A percentile compares a stretch with the other conserved stretches of the same genome.
phyloP scores from a whole-genome alignment of 2,797 vertebrate genomes.

The Cetoscarus ocellatus region DNA sequence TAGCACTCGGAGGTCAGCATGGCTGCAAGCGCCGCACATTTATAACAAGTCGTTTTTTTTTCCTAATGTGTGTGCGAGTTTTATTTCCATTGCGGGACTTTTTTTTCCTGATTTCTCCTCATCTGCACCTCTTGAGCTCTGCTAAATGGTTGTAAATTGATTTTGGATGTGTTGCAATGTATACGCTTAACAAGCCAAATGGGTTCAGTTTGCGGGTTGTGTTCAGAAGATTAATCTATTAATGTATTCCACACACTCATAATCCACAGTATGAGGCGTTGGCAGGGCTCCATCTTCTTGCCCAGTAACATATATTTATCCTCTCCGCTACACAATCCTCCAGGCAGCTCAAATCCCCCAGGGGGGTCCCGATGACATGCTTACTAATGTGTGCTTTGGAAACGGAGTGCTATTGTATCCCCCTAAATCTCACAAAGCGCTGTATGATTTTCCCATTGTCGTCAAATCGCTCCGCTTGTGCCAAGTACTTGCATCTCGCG shows the following conservation, averaged over 20 bases:
- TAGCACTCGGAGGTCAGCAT: conserved; percentile 76
- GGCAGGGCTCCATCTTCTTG: conserved; percentile 71
- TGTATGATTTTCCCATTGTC: conserved; percentile 83
- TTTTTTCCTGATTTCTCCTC: conserved; percentile 50
- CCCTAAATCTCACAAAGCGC: conserved; percentile 81
- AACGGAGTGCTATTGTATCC: conserved; percentile 79
- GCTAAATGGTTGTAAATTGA: conserved; percentile 75
- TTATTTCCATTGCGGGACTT: conserved; percentile 34
- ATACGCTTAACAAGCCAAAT: conserved; percentile 73
- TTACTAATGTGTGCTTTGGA: conserved; percentile 83
- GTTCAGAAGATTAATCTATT: conserved; percentile 72
- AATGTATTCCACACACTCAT: conserved; percentile 68
- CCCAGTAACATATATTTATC: conserved; percentile 82
- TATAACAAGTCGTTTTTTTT: conserved; percentile 68
- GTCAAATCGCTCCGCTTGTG: conserved; percentile 78
- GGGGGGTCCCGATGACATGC: conserved; percentile 81
- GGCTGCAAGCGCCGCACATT: conserved; percentile 74
- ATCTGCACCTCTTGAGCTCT: conserved; percentile 65
- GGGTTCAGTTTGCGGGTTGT: conserved; percentile 72
- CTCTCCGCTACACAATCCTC: conserved; percentile 79
- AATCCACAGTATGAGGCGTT: conserved; percentile 61
- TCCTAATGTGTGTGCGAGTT: conserved; percentile 4
- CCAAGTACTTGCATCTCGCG: conserved; percentile 80
- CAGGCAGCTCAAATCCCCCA: conserved; percentile 71
- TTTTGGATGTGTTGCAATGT: conserved; percentile 69